phyloP scores from a whole-genome alignment of 2,797 vertebrate genomes.

The Aphelocoma californica region DNA sequence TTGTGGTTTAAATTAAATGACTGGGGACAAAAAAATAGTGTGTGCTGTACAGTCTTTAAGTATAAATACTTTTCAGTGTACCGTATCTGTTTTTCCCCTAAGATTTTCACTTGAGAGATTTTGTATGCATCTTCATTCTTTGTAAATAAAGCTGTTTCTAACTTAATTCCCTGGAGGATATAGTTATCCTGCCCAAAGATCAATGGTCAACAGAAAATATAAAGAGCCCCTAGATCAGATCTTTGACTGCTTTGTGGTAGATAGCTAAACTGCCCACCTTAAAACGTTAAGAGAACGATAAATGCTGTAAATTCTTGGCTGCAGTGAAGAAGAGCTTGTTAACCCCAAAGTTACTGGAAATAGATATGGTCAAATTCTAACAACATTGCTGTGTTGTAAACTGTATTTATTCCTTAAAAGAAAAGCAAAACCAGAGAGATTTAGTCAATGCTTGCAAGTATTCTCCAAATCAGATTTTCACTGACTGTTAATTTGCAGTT shows the following conservation, averaged over 20 bases:
- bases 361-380: not conserved
- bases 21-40: not conserved
- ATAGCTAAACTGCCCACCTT: slow-evolving; percentile 64
- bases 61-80: slow-evolving; percentile 23
- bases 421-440: not conserved
- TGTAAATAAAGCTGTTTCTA: slow-evolving; percentile 70
- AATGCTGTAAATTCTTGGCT: slow-evolving; percentile 58
- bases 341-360: slow-evolving; percentile 34
- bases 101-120: slow-evolving; percentile 58
- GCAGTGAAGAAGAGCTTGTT: slow-evolving; percentile 34
- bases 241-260: slow-evolving; percentile 69
- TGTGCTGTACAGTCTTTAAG: not conserved
- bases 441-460: not conserved
- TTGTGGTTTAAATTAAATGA: not conserved
- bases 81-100: not conserved
- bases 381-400: not conserved
- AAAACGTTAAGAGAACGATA: slow-evolving; percentile 56
- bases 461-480: not conserved
- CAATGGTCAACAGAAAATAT: slow-evolving; percentile 66
- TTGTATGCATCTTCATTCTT: slow-evolving; percentile 62
- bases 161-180: slow-evolving; percentile 60
- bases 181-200: slow-evolving; percentile 57
- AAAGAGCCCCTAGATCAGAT: slow-evolving; percentile 65
- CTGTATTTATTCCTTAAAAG: slow-evolving; percentile 1
- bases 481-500: not conserved